A percentile compares a stretch with the other conserved stretches of the same genome.
Conservation (phyloP, 2,888 invertebrate species). For the Hypomecis punctinalis region DNA sequence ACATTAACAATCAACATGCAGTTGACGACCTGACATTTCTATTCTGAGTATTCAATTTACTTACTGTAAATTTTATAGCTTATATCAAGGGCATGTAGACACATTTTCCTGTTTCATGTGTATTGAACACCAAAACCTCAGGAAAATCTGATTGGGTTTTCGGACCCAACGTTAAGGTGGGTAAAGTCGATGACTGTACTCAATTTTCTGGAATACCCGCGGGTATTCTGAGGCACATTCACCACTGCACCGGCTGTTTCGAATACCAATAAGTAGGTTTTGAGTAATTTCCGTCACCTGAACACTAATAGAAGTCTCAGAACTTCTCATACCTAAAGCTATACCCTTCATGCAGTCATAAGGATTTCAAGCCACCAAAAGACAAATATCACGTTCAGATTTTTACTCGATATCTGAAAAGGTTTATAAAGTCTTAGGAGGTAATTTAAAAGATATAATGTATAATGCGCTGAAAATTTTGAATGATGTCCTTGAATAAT, state of each 20-base stretch:
- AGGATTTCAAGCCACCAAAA: no score
- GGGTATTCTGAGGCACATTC: background rate
- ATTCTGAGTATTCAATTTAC: conserved; percentile 17
- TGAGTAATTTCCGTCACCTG: no score
- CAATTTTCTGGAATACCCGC: background rate
- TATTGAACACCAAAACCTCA: background rate
- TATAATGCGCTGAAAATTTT: no score
- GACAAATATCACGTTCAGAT: no score
- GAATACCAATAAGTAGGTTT: background rate
- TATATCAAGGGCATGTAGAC: background rate
- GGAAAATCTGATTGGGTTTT: background rate
- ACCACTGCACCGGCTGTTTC: background rate
- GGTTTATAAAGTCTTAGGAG: no score
- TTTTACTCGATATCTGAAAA: no score
- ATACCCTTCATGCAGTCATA: no score
- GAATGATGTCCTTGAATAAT: no score
- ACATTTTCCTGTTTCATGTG: conserved; percentile 10
- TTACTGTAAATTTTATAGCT: background rate
- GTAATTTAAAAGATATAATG: no score
- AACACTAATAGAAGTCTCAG: no score
- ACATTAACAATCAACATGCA: conserved; percentile 13
- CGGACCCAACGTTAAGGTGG: background rate
- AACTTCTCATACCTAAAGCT: no score
- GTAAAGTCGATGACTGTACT: conserved; percentile 1
- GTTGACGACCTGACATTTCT: conserved; percentile 21